A percentile compares a stretch with the other conserved stretches of the same genome.
These are phyloP conservation scores for Tenthredo notha DNA, from an alignment of 2,888 invertebrate genomes.

Conservation along the genomic window DNA sequence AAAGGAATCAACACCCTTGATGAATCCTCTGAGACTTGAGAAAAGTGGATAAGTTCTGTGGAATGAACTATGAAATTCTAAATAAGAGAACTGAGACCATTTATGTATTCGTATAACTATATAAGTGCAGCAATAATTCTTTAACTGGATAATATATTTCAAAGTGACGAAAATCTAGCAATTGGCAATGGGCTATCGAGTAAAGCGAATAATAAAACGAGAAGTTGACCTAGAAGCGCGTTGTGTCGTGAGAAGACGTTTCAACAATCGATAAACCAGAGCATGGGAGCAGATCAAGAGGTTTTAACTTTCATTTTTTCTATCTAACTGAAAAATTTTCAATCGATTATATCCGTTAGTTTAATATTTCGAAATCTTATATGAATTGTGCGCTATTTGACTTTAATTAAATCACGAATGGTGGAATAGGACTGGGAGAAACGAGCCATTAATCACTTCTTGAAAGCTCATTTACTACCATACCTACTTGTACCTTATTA, in stretches of 20 bases:
- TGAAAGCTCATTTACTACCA: constrained; percentile 31
- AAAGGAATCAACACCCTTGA: constrained; percentile 35
- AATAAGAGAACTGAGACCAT: background rate
- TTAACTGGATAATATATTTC: constrained; percentile 3
- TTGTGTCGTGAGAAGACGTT: constrained; percentile 38
- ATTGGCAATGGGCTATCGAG: background rate
- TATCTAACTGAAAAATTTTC: background rate
- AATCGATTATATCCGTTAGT: background rate
- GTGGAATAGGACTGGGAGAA: constrained; percentile 7
- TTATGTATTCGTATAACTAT: background rate
- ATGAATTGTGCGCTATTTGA: background rate
- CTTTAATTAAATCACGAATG: background rate
- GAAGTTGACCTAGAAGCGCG: constrained; percentile 41
- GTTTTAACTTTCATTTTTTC: constrained; percentile 49
- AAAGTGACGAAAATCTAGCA: constrained; percentile 25
- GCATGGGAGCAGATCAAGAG: constrained; percentile 33
- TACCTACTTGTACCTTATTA: constrained; percentile 20
- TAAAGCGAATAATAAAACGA: constrained; percentile 17
- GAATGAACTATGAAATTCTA: background rate
- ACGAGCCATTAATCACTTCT: constrained; percentile 35
- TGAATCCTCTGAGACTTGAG: constrained; percentile 21
- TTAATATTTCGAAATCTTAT: constrained; percentile 8
- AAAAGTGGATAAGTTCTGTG: constrained; percentile 6
- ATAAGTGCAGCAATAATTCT: background rate
- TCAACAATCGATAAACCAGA: constrained; percentile 50